phyloP scores from a whole-genome alignment of 1,140 invertebrate species.

The Neodiprion lecontei region DNA sequence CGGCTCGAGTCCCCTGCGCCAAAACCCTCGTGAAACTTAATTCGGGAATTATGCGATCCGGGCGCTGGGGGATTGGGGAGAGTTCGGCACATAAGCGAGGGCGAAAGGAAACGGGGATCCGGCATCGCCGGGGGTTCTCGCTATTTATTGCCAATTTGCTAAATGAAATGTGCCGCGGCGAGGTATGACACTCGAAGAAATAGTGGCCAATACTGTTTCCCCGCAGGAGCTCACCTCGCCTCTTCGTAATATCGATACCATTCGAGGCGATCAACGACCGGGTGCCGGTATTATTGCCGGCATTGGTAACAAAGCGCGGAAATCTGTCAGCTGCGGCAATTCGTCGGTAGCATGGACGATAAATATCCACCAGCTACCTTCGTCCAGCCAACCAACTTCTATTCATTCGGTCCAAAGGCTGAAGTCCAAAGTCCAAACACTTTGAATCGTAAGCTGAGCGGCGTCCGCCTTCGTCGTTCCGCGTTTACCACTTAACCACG shows the following conservation, averaged over 20 bases:
- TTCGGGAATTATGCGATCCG: not conserved
- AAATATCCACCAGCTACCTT: too few relatives aligned
- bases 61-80: too few relatives aligned
- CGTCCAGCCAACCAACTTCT: too few relatives aligned
- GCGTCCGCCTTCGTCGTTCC: too few relatives aligned
- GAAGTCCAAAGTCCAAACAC: too few relatives aligned
- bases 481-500: too few relatives aligned
- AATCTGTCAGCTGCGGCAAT: not conserved
- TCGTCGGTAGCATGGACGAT: too few relatives aligned
- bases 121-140: conserved; percentile 39
- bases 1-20: not conserved
- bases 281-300: not conserved
- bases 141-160: conserved; percentile 63
- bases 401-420: too few relatives aligned
- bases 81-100: too few relatives aligned
- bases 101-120: too few relatives aligned
- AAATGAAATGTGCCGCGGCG: conserved; percentile 56
- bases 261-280: not conserved
- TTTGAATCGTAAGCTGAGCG: too few relatives aligned
- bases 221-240: not conserved
- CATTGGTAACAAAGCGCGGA: not conserved
- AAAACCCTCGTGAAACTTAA: conserved; percentile 3
- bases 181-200: conserved; percentile 3
- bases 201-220: not conserved
- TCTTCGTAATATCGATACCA: not conserved